Percentiles rank a stretch among this genome's conserved stretches.
These are phyloP conservation scores for Oscheius sp. DNA, from an alignment of 1,140 invertebrate species.

Conservation along the genomic window DNA sequence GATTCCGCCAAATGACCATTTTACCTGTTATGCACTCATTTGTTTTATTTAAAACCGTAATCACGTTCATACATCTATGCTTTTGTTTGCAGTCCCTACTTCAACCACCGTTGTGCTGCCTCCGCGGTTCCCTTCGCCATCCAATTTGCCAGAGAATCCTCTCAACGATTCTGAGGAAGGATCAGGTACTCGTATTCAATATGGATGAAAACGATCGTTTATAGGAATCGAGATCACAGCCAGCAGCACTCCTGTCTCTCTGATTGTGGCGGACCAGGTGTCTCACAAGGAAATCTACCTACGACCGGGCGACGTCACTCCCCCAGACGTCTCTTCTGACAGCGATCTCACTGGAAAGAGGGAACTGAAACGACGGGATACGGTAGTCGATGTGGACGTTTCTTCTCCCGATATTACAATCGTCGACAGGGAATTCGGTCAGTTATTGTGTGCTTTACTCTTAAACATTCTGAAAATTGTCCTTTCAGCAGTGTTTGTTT, in stretches of 20 bases:
- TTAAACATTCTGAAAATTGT: not conserved
- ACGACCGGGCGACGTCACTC: not conserved
- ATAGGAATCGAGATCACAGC: not conserved
- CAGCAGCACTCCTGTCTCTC: not conserved
- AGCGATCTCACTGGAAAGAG: not conserved
- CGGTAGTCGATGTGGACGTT: slow-evolving; percentile 55
- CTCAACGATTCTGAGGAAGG: not conserved
- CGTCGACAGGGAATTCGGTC: slow-evolving; percentile 49
- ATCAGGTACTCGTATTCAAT: not conserved
- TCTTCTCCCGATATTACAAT: slow-evolving; percentile 56
- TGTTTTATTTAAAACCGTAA: too few species aligned
- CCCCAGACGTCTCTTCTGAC: slow-evolving; percentile 9
- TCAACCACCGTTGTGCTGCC: not conserved
- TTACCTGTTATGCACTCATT: too few species aligned
- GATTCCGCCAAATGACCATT: too few species aligned
- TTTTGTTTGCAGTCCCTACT: not conserved
- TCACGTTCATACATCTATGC: too few species aligned
- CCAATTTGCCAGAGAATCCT: not conserved
- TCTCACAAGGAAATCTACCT: slow-evolving; percentile 6
- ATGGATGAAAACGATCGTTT: not conserved
- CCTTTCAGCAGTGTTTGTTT: not conserved
- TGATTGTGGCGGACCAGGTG: slow-evolving; percentile 1
- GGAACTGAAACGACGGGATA: slow-evolving; percentile 30
- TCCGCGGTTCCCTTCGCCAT: not conserved
- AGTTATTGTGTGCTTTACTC: not conserved